These are phyloP conservation scores for Bombus haemorrhoidalis DNA, from an alignment of 1,140 invertebrate species.

Conservation along the genomic window DNA sequence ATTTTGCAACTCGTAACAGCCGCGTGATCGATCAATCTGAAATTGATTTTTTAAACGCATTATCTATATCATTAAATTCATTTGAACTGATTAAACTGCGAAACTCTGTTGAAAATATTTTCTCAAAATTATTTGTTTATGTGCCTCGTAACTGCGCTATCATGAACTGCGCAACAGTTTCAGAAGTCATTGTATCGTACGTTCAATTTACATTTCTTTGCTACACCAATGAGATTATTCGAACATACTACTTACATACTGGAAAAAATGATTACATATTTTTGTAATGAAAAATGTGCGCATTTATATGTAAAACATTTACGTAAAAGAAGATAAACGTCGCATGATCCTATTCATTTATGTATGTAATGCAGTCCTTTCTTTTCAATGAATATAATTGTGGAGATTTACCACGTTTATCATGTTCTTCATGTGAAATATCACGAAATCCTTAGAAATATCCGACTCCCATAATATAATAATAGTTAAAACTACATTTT, in stretches of 20 bases:
- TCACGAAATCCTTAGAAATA: not conserved
- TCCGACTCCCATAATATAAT: not conserved
- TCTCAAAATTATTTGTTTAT: not conserved
- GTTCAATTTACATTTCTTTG: not conserved
- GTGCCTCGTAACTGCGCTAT: not conserved
- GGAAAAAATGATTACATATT: not conserved
- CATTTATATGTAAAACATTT: too few species aligned
- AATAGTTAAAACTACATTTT: not conserved
- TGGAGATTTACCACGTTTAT: not conserved
- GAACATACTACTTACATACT: not conserved
- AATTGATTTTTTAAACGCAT: not conserved
- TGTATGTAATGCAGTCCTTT: too few species aligned
- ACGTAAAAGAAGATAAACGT: too few species aligned
- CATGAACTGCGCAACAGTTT: too few species aligned
- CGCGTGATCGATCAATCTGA: not conserved
- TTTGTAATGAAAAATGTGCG: not conserved
- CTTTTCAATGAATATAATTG: too few species aligned
- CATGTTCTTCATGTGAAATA: not conserved
- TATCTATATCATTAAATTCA: not conserved
- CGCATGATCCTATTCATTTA: too few species aligned
- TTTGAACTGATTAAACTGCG: not conserved
- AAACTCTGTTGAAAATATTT: not conserved
- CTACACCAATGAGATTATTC: not conserved
- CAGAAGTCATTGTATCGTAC: not conserved
- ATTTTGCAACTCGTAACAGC: not conserved